These are phyloP conservation scores for Drymonia ruficornis DNA, from an alignment of 2,888 invertebrate genomes.

Conservation along the genomic window DNA sequence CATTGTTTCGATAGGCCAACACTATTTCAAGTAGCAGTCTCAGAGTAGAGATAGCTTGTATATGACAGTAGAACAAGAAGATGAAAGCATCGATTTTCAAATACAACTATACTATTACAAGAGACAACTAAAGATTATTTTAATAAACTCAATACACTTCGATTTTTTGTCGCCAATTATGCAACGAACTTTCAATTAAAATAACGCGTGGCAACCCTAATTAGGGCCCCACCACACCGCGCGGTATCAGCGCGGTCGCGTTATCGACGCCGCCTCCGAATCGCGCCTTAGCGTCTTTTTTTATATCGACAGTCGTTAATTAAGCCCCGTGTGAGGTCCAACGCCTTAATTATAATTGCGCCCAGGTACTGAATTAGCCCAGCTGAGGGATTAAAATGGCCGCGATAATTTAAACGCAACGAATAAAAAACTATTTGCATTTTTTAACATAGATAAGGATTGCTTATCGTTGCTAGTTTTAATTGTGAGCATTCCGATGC, in stretches of 20 bases:
- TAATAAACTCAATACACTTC: too few relatives aligned
- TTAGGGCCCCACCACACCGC: slow-evolving; percentile 35
- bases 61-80: too few relatives aligned
- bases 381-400: slow-evolving; percentile 31
- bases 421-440: slow-evolving; percentile 23
- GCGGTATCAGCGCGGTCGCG: slow-evolving; percentile 43
- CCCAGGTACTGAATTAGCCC: slow-evolving; percentile 52
- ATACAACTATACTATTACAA: too few relatives aligned
- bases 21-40: too few relatives aligned
- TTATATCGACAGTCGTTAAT: slow-evolving; percentile 58
- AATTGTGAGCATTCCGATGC: slow-evolving; percentile 26
- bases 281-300: slow-evolving; percentile 41
- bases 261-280: slow-evolving; percentile 43
- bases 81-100: too few relatives aligned
- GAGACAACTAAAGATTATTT: too few relatives aligned
- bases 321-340: slow-evolving; percentile 71
- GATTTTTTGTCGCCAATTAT: neutral
- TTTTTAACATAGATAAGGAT: slow-evolving; percentile 32
- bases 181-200: slow-evolving; percentile 8
- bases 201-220: slow-evolving; percentile 3
- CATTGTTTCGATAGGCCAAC: too few relatives aligned
- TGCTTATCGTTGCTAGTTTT: slow-evolving; percentile 36
- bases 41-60: too few relatives aligned
- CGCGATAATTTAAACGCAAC: slow-evolving; percentile 20
- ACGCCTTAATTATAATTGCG: slow-evolving; percentile 71